Base-by-base conservation (phyloP, 2,797 vertebrate species). In the Salarias fasciatus region DNA sequence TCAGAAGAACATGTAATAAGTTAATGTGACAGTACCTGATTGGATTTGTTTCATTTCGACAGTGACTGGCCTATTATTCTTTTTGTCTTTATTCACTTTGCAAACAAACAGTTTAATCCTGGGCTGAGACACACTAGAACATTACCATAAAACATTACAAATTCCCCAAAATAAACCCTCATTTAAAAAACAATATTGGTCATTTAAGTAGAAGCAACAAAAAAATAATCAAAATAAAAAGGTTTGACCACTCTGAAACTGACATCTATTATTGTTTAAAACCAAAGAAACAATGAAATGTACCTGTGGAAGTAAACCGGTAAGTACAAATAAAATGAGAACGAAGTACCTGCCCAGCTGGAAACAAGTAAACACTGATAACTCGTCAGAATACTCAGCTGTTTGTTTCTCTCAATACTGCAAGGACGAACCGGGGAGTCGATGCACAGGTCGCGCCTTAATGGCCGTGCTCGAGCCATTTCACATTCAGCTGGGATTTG, bases 401-500 rank as follows among this genome's bases (percentile, higher is more conserved):
- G 24, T n/a, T 54, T n/a, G 43, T 53, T 72, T 77, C 37, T 46
- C 37, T 62, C 18, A 66, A 56, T 58, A 63, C 75, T 57, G 43
- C 38, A 45, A 66, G 33, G 73, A 68, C 24, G 11, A 42, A 70
- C 8, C 24, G 13, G 50, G 53, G 55, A 67, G 45, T 28, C 62
- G 61, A 72, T 40, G 67, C 31, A 63, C n/a, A 56, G 36, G 71
- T 40, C 46, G 70, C 56, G 35, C 41, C 51, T 71, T 45, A 65
- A 75, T 31, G 6, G 37, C 42, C 63, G 62, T 69, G 60, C 68
- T 85, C 63, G 56, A 66, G 60, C 48, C 58, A 41, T 58, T 81
- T 85, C 59, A 75, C 70, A 63, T 82, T 84, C 63, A 78, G 44
- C 56, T 41, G 68, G 80, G 72, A 79, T 15, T 37, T 51, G 28